These are phyloP conservation scores for Temnothorax ravouxi DNA, from an alignment of 2,888 invertebrate species.

Conservation along the genomic window DNA sequence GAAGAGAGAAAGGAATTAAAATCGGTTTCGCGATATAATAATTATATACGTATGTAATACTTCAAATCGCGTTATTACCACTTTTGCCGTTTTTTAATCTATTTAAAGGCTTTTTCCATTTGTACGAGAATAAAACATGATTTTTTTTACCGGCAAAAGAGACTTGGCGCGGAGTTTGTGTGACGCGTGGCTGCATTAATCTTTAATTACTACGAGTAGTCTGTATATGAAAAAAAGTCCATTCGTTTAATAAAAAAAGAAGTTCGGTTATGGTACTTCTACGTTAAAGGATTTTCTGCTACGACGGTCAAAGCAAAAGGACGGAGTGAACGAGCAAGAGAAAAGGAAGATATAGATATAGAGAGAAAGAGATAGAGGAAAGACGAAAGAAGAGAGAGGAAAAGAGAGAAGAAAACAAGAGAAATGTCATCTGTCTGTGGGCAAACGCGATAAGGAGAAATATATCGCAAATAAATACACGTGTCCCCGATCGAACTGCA, in stretches of 20 bases:
- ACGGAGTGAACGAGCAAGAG: neutral
- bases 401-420: neutral
- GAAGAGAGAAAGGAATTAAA: neutral
- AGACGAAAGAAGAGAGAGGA: neutral
- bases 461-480: constrained; percentile 50
- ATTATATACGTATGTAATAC: neutral
- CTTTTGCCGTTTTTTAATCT: neutral
- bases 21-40: neutral
- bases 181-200: constrained; percentile 26
- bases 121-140: constrained; percentile 7
- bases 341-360: neutral
- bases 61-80: constrained; percentile 9
- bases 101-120: constrained; percentile 8
- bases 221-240: constrained; percentile 4
- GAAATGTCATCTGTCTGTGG: constrained; percentile 28
- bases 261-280: constrained; percentile 8
- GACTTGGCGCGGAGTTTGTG: neutral
- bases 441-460: constrained; percentile 38
- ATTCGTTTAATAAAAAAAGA: constrained; percentile 30
- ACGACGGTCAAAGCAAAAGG: neutral
- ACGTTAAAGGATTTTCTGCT: constrained; percentile 28
- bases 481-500: constrained; percentile 31
- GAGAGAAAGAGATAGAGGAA: neutral
- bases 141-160: neutral
- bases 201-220: constrained; percentile 32